Base-by-base conservation (phyloP, 2,797 vertebrate species). In the Darevskia nairensis region DNA sequence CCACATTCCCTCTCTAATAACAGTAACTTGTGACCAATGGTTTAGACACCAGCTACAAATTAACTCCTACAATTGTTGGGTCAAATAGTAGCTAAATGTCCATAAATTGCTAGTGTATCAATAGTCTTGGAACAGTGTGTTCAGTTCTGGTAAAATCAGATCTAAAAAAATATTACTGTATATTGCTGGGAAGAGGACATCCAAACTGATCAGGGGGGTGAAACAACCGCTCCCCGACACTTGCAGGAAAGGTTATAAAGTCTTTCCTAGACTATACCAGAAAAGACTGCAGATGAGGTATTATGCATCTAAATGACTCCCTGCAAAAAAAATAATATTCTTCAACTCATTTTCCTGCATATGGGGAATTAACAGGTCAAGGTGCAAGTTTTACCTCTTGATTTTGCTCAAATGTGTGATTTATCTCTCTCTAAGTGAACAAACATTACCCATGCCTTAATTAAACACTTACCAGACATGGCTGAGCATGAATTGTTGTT, bases 201-300 rank as follows among this genome's bases (percentile, higher is more conserved):
- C 23, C 69, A 21, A 83, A 83, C 7, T 2, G 41, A 68, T 39
- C 59, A 21, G 59, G 19, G 0, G 19, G 6, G 17, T 4, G 59
- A 6, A 19, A 21, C 17, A 19, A 61, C 0, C 5, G 3, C 13
- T 50, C 19, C 19, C 59, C 2, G 1, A 27, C 41, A 11, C 1
- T n/a, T 44, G 29, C 15, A 17, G 9, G 39, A 82, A n/a, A 23
- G 7, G 9, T 41, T 10, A 27, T 25, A 44, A 44, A 77, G 39
- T 0, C 4, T 77, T 44, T 77, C 21, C 41, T 46, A 19, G 75
- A 77, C 9, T 27, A 4, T 29, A 27, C 25, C 4, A 77, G 5
- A 27, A 44, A 39, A 27, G 75, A 9, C 25, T 11, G 10, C 25
- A 46, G 9, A 3, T 59, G 64, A 83, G 29, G 29, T n/a, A 41